These are phyloP conservation scores for Dysmachus trigonus DNA, from an alignment of 2,888 invertebrate genomes.

Conservation along the genomic window DNA sequence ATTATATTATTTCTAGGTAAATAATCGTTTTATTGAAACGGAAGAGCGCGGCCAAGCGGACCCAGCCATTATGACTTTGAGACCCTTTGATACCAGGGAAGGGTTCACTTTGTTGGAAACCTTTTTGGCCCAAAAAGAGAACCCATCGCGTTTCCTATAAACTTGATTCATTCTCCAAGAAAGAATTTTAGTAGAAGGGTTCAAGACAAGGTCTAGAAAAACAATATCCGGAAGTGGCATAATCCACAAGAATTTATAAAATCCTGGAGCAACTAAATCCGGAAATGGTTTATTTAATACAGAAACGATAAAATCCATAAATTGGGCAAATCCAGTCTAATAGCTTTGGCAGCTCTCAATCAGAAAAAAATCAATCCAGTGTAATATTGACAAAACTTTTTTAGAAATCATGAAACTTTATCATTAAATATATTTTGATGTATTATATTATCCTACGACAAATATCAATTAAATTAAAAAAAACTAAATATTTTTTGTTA, in stretches of 20 bases:
- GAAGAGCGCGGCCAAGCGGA: not conserved
- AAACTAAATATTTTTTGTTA: too few species aligned
- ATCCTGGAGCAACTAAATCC: not conserved
- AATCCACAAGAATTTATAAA: not conserved
- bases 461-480: too few species aligned
- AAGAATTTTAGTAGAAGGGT: not conserved
- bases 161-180: not conserved
- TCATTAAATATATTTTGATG: too few species aligned
- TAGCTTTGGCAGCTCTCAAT: not conserved
- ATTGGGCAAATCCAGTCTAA: not conserved
- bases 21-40: slow-evolving; percentile 24
- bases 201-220: not conserved
- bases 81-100: not conserved
- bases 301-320: not conserved
- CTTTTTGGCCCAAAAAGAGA: not conserved
- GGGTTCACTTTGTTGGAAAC: not conserved
- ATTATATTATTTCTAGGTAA: slow-evolving; percentile 41
- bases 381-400: not conserved
- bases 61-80: not conserved
- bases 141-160: not conserved
- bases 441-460: too few species aligned
- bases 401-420: not conserved
- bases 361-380: not conserved
- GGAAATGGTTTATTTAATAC: not conserved
- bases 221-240: not conserved